Conservation (phyloP, 2,888 invertebrate species). For the Polyommatus icarus region DNA sequence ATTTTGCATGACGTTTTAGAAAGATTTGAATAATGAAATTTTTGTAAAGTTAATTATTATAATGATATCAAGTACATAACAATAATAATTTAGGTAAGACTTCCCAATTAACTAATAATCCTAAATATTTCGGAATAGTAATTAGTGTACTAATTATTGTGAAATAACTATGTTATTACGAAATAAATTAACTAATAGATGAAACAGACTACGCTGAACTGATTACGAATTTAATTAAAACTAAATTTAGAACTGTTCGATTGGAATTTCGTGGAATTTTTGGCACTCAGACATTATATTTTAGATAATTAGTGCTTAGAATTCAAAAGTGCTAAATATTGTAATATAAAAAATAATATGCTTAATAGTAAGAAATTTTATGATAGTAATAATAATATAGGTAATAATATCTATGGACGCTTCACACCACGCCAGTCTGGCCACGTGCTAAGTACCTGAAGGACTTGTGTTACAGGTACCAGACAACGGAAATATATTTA, state of each 20-base stretch:
- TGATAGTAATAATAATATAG: no score
- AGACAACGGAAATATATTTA: no score
- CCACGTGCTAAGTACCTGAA: no score
- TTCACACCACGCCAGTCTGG: no score
- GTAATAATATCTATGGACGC: no score
- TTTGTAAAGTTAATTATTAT: no score
- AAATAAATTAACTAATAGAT: not conserved
- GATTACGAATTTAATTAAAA: constrained; percentile 5
- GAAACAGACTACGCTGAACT: not conserved
- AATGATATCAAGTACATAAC: no score
- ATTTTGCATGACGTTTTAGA: no score
- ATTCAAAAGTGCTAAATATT: not conserved
- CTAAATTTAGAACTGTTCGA: not conserved
- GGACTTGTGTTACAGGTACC: no score
- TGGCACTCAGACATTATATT: not conserved
- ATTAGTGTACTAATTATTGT: not conserved
- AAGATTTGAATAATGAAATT: no score
- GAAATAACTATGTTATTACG: constrained; percentile 8
- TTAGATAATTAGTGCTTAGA: not conserved
- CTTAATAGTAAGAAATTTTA: no score
- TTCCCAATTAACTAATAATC: not conserved
- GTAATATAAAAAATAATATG: no score
- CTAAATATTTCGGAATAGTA: not conserved
- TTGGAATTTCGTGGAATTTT: constrained; percentile 18
- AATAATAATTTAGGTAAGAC: not conserved